These are phyloP conservation scores for Eonycteris spelaea DNA, from an alignment of 2,113 vertebrate species.

Conservation along the genomic window DNA sequence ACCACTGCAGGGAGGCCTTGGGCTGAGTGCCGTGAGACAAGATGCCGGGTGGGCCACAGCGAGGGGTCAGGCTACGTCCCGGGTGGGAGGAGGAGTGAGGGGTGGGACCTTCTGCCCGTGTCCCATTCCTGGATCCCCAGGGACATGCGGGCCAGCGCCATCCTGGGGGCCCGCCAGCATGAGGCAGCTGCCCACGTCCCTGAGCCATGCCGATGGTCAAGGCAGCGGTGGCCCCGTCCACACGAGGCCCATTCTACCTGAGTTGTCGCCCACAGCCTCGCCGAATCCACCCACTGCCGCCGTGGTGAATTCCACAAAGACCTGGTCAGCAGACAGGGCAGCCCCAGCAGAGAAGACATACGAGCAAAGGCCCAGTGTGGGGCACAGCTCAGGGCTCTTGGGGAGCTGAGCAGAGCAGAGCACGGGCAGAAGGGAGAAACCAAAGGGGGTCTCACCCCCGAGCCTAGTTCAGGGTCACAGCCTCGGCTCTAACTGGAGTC, in stretches of 20 bases:
- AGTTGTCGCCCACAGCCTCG: background rate
- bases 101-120: no score
- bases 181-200: background rate
- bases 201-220: background rate
- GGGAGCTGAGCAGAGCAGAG: background rate
- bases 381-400: background rate
- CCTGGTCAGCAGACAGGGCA: background rate
- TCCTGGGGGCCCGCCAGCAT: background rate
- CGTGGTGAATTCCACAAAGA: background rate
- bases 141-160: no score
- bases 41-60: background rate
- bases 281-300: background rate
- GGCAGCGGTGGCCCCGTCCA: background rate
- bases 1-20: background rate
- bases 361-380: background rate
- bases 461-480: background rate
- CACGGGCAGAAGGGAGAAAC: background rate
- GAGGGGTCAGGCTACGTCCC: background rate
- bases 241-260: background rate
- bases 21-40: background rate
- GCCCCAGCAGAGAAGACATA: background rate
- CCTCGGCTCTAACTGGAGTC: background rate
- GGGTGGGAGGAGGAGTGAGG: background rate
- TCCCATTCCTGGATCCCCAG: no score
- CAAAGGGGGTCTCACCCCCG: no score